Conservation (phyloP, 2,888 invertebrate genomes). For the Nephrotoma flavescens region DNA sequence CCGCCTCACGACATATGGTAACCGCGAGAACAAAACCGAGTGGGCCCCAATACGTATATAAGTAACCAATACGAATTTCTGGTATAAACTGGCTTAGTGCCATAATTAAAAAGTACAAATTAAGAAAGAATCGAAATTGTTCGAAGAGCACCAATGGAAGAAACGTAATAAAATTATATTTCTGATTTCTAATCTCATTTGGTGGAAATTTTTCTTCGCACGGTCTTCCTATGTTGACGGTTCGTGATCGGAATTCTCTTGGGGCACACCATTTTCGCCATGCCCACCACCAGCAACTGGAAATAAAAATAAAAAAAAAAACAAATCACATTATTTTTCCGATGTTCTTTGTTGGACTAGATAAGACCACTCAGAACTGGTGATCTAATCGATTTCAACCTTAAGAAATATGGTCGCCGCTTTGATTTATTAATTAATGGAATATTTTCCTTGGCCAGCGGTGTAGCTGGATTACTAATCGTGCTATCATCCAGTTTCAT, state of each 20-base stretch:
- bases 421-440: conserved; percentile 50
- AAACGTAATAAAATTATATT: conserved; percentile 89
- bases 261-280: conserved; percentile 59
- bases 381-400: conserved; percentile 25
- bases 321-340: conserved; percentile 6
- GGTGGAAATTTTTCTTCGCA: conserved; percentile 77
- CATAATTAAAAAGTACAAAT: conserved; percentile 96
- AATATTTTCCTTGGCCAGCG: conserved; percentile 49
- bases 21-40: conserved; percentile 91
- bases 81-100: conserved; percentile 96
- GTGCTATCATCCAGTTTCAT: conserved; percentile 29
- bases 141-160: conserved; percentile 87
- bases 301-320: conserved; percentile 17
- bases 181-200: conserved; percentile 95
- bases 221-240: conserved; percentile 60
- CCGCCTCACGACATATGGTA: conserved; percentile 89
- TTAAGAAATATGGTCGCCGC: conserved; percentile 43
- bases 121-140: conserved; percentile 98
- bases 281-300: conserved; percentile 62
- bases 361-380: background rate
- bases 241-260: conserved; percentile 59
- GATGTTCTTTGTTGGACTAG: background rate
- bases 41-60: conserved; percentile 99
- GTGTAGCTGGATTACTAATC: conserved; percentile 35
- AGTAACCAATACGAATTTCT: conserved; percentile 87